These are phyloP conservation scores for Podargus strigoides DNA, from an alignment of 2,797 vertebrate genomes.

Conservation along the genomic window DNA sequence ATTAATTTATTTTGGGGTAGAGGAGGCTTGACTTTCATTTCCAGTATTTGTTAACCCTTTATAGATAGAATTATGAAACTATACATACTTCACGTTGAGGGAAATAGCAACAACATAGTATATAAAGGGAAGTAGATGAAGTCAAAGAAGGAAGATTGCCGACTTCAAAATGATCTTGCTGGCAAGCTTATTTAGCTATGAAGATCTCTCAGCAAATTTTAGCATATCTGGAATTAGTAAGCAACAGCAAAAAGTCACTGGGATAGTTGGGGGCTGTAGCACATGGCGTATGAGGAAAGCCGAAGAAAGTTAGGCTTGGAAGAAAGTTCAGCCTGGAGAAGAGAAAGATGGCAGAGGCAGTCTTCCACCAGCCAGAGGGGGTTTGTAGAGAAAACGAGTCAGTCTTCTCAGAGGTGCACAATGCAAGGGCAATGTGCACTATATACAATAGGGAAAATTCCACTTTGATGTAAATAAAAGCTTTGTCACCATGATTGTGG, in stretches of 20 bases:
- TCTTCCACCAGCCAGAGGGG: neutral
- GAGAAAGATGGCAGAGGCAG: accelerated
- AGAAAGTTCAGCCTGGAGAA: neutral
- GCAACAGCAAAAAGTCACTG: neutral
- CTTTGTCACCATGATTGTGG: neutral
- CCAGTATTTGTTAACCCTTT: neutral
- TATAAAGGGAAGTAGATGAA: neutral
- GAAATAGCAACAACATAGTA: neutral
- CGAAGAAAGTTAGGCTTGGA: neutral
- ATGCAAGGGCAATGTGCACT: accelerated
- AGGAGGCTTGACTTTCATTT: neutral
- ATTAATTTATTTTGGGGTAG: neutral
- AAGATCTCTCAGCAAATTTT: neutral
- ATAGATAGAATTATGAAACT: neutral
- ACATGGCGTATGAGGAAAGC: neutral
- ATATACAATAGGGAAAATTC: neutral
- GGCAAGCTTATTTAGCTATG: neutral
- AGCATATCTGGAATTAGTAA: neutral
- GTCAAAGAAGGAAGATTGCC: neutral
- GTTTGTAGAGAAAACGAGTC: neutral
- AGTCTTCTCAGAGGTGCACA: neutral
- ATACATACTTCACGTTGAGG: neutral
- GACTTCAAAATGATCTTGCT: neutral
- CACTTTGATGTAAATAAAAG: neutral
- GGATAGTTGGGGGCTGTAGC: neutral